Evolutionary conservation across 2,888 invertebrate genomes (phyloP).

Genomic region (Drosophila austrosaltans): DNA sequence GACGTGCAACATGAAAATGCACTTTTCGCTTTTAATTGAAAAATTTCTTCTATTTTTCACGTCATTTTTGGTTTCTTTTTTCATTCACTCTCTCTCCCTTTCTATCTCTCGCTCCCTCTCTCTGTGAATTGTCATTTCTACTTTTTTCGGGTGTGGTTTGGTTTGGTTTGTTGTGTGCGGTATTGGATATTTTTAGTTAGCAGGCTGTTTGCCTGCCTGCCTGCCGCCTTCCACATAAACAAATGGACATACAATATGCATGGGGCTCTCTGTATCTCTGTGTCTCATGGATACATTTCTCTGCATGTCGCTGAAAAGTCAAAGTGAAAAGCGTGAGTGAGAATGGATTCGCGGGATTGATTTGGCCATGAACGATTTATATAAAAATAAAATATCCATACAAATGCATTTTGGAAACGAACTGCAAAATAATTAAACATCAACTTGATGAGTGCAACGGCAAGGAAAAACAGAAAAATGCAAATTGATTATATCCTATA

Average conservation of each 20-base stretch:
- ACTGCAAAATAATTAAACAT: slow-evolving; percentile 50
- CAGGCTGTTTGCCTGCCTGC: slow-evolving; percentile 3
- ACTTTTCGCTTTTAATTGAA: slow-evolving; percentile 79
- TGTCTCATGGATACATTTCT: slow-evolving; percentile 19
- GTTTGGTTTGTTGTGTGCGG: neutral
- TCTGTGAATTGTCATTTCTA: slow-evolving; percentile 41
- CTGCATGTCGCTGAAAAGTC: slow-evolving; percentile 49
- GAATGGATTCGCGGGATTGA: slow-evolving; percentile 61
- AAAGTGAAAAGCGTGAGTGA: slow-evolving; percentile 58
- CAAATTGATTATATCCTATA: slow-evolving; percentile 47
- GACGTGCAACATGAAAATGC: slow-evolving; percentile 80
- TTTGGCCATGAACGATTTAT: slow-evolving; percentile 57
- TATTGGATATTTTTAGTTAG: slow-evolving; percentile 14
- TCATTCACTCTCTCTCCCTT: neutral
- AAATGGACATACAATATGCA: slow-evolving; percentile 23
- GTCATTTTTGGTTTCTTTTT: slow-evolving; percentile 44
- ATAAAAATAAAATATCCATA: slow-evolving; percentile 16
- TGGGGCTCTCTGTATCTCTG: slow-evolving; percentile 2
- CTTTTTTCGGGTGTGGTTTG: slow-evolving; percentile 27
- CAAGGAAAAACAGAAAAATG: slow-evolving; percentile 9
- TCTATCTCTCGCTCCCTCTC: too few species aligned
- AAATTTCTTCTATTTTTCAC: slow-evolving; percentile 52
- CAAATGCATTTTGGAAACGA: slow-evolving; percentile 15
- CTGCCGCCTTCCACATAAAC: slow-evolving; percentile 1
- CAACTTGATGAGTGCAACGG: slow-evolving; percentile 44